These are phyloP conservation scores for Tridacna gigas DNA, from an alignment of 2,888 invertebrate species.

Conservation along the genomic window DNA sequence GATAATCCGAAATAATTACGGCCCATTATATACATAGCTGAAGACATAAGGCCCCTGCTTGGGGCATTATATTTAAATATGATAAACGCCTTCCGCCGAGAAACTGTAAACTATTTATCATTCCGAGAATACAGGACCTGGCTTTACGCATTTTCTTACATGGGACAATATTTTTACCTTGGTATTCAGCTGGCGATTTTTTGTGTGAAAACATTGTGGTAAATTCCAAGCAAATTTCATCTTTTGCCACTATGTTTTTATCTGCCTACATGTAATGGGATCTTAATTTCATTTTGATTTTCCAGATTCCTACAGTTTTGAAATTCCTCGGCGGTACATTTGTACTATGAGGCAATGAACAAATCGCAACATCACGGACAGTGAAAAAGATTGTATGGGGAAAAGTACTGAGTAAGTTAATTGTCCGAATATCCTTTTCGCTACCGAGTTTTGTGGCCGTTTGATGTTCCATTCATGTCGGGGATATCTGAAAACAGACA, in stretches of 20 bases:
- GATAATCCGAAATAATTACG: slow-evolving; percentile 10
- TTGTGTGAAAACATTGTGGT: too few relatives aligned
- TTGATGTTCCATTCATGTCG: not conserved
- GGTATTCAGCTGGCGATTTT: too few relatives aligned
- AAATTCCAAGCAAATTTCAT: too few relatives aligned
- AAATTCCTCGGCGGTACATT: too few relatives aligned
- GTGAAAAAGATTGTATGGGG: not conserved
- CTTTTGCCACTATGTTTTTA: too few relatives aligned
- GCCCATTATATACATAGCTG: not conserved
- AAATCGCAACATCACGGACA: not conserved
- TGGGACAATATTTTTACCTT: too few relatives aligned
- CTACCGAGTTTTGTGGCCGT: not conserved
- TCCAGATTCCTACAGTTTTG: too few relatives aligned
- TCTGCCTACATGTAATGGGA: too few relatives aligned
- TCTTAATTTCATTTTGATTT: too few relatives aligned
- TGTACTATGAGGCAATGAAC: too few relatives aligned
- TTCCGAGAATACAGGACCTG: not conserved
- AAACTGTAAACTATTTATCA: slow-evolving; percentile 9
- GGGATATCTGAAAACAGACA: not conserved
- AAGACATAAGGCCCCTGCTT: not conserved
- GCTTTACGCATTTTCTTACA: too few relatives aligned
- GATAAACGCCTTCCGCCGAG: not conserved
- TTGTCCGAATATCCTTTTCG: slow-evolving; percentile 5
- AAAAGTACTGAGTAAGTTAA: slow-evolving; percentile 1
- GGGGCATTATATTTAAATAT: not conserved